A percentile compares a stretch with the other conserved stretches of the same genome.
Evolutionary conservation across 92 coral and sea anemone genomes (phyloP).

Genomic region (Ricordea florida): DNA sequence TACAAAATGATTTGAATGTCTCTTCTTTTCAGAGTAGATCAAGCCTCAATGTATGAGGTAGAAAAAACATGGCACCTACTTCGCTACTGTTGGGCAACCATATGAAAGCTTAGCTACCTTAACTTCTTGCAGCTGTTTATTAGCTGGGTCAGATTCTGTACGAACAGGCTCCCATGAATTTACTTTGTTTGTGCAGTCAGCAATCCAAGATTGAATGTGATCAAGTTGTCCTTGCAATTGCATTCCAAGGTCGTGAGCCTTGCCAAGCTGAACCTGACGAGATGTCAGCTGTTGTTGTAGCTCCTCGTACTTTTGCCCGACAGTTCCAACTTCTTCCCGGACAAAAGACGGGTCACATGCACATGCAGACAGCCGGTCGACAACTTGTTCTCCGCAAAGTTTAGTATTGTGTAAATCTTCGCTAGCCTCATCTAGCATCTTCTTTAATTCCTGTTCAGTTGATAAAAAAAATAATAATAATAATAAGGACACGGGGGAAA

Average conservation of each 20-base stretch:
- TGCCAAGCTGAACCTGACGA: conserved; percentile 75
- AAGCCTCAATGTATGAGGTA: too few species aligned
- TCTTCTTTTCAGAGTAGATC: too few species aligned
- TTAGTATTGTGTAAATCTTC: conserved; percentile 61
- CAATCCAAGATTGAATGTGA: conserved; percentile 83
- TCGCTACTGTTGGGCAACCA: neutral
- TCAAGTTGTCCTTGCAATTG: conserved; percentile 77
- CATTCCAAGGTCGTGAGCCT: conserved; percentile 78
- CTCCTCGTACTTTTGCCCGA: conserved; percentile 50
- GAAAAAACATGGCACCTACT: too few species aligned
- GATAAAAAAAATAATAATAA: neutral
- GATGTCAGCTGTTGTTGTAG: conserved; percentile 64
- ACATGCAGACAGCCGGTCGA: conserved; percentile 27
- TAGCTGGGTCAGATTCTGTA: conserved; percentile 84
- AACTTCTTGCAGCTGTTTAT: conserved; percentile 83
- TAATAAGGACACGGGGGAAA: neutral
- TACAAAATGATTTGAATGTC: too few species aligned
- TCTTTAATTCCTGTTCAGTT: conserved; percentile 59
- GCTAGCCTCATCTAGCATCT: conserved; percentile 60
- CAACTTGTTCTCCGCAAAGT: conserved; percentile 51
- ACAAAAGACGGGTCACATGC: conserved; percentile 72
- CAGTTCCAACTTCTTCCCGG: conserved; percentile 68
- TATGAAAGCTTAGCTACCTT: conserved; percentile 15
- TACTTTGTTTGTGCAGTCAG: conserved; percentile 51
- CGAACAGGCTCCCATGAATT: conserved; percentile 84